Conservation (phyloP, 1,140 invertebrate genomes). For the Aplysia californica region DNA sequence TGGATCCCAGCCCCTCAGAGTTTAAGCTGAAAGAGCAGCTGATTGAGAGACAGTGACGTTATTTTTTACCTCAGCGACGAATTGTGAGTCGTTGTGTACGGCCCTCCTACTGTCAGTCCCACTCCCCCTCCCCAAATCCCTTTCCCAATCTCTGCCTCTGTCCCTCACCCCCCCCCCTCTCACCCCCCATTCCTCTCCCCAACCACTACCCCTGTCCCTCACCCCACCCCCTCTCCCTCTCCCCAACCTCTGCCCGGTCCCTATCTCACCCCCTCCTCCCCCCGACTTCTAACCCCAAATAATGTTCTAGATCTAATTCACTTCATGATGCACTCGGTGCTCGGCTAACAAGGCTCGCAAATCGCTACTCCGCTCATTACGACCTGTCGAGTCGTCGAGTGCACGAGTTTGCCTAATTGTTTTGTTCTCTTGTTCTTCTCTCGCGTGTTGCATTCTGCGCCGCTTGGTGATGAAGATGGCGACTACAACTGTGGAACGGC, state of each 20-base stretch:
- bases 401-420: no score
- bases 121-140: not conserved
- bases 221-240: not conserved
- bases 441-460: no score
- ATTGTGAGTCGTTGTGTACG: no score
- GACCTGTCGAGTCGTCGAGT: no score
- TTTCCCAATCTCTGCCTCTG: not conserved
- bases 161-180: not conserved
- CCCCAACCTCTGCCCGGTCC: not conserved
- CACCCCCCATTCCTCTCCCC: not conserved
- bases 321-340: no score
- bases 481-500: no score
- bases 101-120: not conserved
- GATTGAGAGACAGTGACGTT: not conserved
- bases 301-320: no score
- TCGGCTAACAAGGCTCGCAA: no score
- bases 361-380: no score
- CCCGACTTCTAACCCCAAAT: no score
- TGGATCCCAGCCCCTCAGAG: not conserved
- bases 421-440: no score
- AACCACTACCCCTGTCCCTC: not conserved
- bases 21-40: not conserved
- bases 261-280: not conserved
- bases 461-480: no score
- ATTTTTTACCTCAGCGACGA: not conserved